These are phyloP conservation scores for Drosophila emarginata DNA, from an alignment of 2,888 invertebrate species.

Conservation along the genomic window DNA sequence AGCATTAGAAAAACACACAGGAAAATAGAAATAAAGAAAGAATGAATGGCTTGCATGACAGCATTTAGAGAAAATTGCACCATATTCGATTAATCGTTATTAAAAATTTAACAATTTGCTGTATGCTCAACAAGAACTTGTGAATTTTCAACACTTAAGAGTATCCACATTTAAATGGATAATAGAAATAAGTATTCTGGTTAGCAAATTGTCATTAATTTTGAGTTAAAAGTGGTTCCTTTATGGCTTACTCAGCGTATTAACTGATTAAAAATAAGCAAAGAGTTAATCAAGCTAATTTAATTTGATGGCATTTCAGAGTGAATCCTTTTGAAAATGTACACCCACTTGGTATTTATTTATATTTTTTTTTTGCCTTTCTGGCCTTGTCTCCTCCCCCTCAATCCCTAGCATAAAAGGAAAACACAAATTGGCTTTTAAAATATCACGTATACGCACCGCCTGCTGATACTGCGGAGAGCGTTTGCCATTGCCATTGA, in stretches of 20 bases:
- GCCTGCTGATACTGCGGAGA: constrained; percentile 11
- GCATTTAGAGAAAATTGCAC: not conserved
- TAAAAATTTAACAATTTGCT: not conserved
- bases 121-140: not conserved
- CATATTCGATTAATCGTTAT: not conserved
- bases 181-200: not conserved
- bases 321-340: constrained; percentile 3
- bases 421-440: constrained; percentile 22
- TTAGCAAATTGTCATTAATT: not conserved
- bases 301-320: not conserved
- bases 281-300: constrained; percentile 1
- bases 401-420: not conserved
- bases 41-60: constrained; percentile 4
- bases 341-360: not conserved
- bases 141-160: not conserved
- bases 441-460: constrained; percentile 31
- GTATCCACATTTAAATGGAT: not conserved
- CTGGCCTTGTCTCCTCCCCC: not conserved
- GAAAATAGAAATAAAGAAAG: not conserved
- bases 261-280: not conserved
- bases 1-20: not conserved
- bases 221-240: not conserved
- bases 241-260: not conserved
- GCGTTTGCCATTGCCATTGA: not conserved
- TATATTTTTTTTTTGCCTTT: too few species aligned